These are phyloP conservation scores for Vannuccia rotundouncinata DNA, from an alignment of 2,888 invertebrate species.

Conservation along the genomic window DNA sequence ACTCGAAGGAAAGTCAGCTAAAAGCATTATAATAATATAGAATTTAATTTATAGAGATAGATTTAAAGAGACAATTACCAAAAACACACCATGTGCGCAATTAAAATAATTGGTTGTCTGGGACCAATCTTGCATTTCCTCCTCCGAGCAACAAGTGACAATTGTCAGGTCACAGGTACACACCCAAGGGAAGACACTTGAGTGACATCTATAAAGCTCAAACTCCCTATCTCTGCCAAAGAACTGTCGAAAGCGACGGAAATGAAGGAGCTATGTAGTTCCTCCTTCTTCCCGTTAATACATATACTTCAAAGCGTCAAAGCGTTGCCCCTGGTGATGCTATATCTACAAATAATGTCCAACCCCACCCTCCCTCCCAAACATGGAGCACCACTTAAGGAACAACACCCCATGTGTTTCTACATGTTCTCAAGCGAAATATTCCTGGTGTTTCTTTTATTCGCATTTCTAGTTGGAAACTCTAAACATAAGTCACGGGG, in stretches of 20 bases:
- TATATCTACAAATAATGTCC: background rate
- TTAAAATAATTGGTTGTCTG: constrained; percentile 19
- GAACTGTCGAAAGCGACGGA: background rate
- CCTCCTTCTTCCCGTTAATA: background rate
- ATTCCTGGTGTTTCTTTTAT: background rate
- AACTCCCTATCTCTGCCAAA: background rate
- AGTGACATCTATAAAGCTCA: background rate
- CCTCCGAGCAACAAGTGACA: background rate
- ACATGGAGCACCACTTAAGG: background rate
- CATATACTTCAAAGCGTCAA: background rate
- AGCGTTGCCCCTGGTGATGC: background rate
- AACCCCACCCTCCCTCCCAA: background rate
- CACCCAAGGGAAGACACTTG: background rate
- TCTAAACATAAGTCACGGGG: background rate
- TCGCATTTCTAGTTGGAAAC: background rate
- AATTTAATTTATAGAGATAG: background rate
- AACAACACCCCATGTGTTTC: background rate
- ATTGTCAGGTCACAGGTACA: constrained; percentile 5
- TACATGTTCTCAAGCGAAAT: background rate
- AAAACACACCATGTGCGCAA: background rate
- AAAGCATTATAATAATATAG: background rate
- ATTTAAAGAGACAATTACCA: background rate
- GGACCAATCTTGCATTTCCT: background rate
- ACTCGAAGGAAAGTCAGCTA: background rate
- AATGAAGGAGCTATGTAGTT: background rate